Conservation (phyloP, 2,113 vertebrate genomes). For the Reinhardtius hippoglossoides region DNA sequence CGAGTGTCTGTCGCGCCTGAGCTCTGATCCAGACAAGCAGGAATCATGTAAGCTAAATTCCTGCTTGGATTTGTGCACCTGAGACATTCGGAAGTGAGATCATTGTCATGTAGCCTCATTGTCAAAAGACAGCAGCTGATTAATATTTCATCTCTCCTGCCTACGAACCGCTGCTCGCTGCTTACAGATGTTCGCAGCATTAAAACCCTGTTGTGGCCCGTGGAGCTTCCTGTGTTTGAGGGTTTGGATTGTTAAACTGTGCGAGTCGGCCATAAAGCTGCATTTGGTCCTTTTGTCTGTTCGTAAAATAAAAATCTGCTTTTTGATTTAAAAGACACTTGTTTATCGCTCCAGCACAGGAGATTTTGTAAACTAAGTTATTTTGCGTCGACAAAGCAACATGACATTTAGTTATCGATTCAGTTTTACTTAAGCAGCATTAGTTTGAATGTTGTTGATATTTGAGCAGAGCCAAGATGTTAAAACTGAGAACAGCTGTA, state of each 20-base stretch:
- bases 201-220: slow-evolving; percentile 33
- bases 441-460: no score
- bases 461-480: no score
- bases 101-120: slow-evolving; percentile 74
- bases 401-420: no score
- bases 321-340: no score
- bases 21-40: slow-evolving; percentile 64
- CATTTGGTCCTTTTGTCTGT: background rate
- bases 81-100: slow-evolving; percentile 74
- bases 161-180: slow-evolving; percentile 39
- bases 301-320: background rate
- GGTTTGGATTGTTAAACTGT: background rate
- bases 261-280: no score
- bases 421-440: no score
- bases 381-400: no score
- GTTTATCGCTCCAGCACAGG: no score
- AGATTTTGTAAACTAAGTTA: no score
- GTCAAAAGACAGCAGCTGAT: slow-evolving; percentile 75
- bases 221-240: background rate
- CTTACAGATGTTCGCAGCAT: slow-evolving; percentile 71
- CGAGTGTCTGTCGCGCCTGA: slow-evolving; percentile 40
- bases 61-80: slow-evolving; percentile 65
- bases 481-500: no score
- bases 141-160: slow-evolving; percentile 77
- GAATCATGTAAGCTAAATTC: slow-evolving; percentile 70